A percentile compares a stretch with the other conserved stretches of the same genome.
Evolutionary conservation across 2,888 invertebrate genomes (phyloP).

Genomic region (Liodrosophila aerea): DNA sequence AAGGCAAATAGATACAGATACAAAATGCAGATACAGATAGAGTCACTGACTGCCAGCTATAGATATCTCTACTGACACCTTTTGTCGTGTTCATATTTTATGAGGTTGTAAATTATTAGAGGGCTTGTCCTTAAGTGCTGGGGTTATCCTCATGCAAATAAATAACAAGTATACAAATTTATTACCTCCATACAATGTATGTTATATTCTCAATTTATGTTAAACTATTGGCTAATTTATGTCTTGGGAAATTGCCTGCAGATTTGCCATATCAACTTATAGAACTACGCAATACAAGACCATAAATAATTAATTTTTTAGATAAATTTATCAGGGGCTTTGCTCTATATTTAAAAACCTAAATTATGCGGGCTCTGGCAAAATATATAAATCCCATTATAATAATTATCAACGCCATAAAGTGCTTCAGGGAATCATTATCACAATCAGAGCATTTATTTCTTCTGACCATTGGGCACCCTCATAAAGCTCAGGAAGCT

Average conservation of each 20-base stretch:
- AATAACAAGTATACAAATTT: constrained; percentile 63
- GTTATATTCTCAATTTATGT: not conserved
- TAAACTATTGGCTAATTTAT: not conserved
- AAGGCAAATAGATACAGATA: constrained; percentile 62
- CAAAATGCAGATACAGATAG: constrained; percentile 19
- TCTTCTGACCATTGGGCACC: constrained; percentile 38
- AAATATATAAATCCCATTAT: constrained; percentile 18
- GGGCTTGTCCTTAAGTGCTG: constrained; percentile 43
- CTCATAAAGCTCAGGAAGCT: constrained; percentile 43
- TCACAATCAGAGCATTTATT: constrained; percentile 29
- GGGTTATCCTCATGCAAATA: constrained; percentile 63
- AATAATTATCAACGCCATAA: constrained; percentile 41
- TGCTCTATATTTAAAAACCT: constrained; percentile 8
- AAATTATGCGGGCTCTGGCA: constrained; percentile 30
- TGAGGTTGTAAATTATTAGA: constrained; percentile 44
- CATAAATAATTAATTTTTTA: constrained; percentile 10
- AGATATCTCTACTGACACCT: constrained; percentile 39
- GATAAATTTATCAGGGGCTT: constrained; percentile 36
- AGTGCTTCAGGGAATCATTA: constrained; percentile 36
- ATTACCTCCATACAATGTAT: constrained; percentile 17
- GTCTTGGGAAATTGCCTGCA: not conserved
- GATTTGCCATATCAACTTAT: not conserved
- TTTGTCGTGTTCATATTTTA: constrained; percentile 58
- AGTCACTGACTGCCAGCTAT: constrained; percentile 16
- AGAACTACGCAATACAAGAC: constrained; percentile 4